A percentile compares a stretch with the other conserved stretches of the same genome.
Conservation (phyloP, 92 coral and sea anemone species). For the Diadumene lineata region DNA sequence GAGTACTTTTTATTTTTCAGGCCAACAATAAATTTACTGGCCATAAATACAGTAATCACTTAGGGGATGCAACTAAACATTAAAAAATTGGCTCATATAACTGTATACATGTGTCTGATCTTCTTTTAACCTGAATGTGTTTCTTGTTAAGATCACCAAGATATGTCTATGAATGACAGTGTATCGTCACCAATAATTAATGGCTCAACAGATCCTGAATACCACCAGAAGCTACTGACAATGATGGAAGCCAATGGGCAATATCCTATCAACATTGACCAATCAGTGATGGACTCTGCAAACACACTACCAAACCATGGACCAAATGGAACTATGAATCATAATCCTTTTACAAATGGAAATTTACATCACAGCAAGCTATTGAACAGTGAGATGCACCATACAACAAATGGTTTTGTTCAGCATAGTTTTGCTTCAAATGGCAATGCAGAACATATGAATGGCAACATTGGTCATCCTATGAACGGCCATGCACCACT, state of each 20-base stretch:
- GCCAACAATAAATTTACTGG: no score
- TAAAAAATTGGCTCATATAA: no score
- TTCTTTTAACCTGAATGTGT: background rate
- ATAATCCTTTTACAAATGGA: background rate
- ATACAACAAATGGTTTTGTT: no score
- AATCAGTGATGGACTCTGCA: background rate
- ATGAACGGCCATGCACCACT: constrained; percentile 18
- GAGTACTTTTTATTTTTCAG: no score
- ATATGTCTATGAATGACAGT: background rate
- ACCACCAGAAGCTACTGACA: constrained; percentile 16
- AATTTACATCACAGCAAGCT: background rate
- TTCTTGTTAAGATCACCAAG: background rate
- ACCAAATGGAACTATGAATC: constrained; percentile 2
- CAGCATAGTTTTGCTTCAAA: no score
- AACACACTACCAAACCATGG: background rate
- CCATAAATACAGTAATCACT: no score
- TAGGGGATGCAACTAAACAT: no score
- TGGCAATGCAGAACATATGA: background rate
- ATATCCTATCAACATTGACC: constrained; percentile 16
- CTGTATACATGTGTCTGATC: background rate
- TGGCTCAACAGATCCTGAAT: background rate
- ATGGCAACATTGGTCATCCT: background rate
- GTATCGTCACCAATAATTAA: constrained; percentile 9
- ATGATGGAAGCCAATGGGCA: constrained; percentile 53
- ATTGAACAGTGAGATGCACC: background rate